Percentiles rank a stretch among this genome's conserved stretches.
Evolutionary conservation across 2,113 vertebrate genomes (phyloP).

Genomic region (Poicephalus gulielmi): DNA sequence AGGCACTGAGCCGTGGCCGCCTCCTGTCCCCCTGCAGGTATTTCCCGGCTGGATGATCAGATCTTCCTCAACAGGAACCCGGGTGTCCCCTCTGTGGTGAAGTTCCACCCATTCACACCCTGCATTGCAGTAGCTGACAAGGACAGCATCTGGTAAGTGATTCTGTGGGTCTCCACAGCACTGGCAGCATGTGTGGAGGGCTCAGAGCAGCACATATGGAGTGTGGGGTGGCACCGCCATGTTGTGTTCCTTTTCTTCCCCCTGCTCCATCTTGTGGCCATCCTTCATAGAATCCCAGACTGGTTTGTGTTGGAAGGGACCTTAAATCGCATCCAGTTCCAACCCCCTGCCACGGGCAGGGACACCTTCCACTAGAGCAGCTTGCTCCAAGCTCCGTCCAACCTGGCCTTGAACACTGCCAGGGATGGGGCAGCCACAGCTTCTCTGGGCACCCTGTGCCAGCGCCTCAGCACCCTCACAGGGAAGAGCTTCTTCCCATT

Average conservation of each 20-base stretch:
- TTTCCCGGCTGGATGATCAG: conserved; percentile 93
- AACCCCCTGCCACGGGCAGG: background rate
- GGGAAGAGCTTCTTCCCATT: background rate
- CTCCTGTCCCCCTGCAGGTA: conserved; percentile 71
- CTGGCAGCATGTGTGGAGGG: background rate
- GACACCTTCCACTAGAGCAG: no score
- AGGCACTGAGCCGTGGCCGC: background rate
- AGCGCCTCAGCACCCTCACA: background rate
- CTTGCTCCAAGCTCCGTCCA: no score
- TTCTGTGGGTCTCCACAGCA: background rate
- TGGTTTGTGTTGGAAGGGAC: background rate
- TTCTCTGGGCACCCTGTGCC: background rate
- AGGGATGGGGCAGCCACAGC: background rate
- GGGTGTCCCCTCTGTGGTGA: conserved; percentile 93
- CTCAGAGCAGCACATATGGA: background rate
- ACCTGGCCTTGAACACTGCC: no score
- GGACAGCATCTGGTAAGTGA: conserved; percentile 92
- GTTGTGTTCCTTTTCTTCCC: background rate
- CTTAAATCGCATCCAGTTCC: background rate
- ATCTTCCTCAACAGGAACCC: conserved; percentile 99
- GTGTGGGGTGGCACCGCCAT: rapidly evolving
- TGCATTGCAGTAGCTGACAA: conserved; percentile 96
- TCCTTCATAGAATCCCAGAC: background rate
- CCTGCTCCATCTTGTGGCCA: background rate
- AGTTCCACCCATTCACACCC: conserved; percentile 95